These are phyloP conservation scores for Mizuhopecten yessoensis DNA, from an alignment of 1,140 invertebrate species.

Conservation along the genomic window DNA sequence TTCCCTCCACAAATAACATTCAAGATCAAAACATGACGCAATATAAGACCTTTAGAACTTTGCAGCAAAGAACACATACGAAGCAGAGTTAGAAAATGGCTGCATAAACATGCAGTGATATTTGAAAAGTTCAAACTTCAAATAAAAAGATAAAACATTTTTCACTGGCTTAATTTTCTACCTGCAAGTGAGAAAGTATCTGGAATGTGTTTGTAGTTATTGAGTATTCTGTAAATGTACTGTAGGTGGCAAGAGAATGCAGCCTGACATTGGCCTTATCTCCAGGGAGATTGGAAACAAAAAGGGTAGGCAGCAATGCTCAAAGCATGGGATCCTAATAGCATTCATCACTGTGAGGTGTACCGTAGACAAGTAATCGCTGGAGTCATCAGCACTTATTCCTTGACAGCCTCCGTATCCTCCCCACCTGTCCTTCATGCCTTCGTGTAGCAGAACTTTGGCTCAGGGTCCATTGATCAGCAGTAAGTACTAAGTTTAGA, in stretches of 20 bases:
- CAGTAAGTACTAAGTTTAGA: too few species aligned
- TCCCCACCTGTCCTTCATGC: conserved; percentile 10
- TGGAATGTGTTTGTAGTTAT: conserved; percentile 11
- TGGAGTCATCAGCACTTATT: background rate
- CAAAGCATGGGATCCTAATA: background rate
- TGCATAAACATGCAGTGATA: background rate
- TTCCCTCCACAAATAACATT: background rate
- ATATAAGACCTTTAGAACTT: background rate
- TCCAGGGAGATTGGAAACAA: background rate
- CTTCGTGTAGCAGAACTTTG: too few species aligned
- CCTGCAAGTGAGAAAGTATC: background rate
- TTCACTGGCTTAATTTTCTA: background rate
- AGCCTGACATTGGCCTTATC: background rate
- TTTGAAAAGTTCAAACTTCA: background rate
- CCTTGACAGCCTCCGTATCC: background rate
- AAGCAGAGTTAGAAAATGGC: background rate
- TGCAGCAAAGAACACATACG: background rate
- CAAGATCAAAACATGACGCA: background rate
- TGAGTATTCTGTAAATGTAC: background rate
- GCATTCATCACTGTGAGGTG: background rate
- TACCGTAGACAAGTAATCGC: background rate
- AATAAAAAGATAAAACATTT: background rate
- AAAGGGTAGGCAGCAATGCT: background rate
- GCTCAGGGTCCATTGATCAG: too few species aligned
- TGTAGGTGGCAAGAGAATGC: background rate